These are phyloP conservation scores for Cheilosia soror DNA, from an alignment of 2,888 invertebrate genomes.

Conservation along the genomic window DNA sequence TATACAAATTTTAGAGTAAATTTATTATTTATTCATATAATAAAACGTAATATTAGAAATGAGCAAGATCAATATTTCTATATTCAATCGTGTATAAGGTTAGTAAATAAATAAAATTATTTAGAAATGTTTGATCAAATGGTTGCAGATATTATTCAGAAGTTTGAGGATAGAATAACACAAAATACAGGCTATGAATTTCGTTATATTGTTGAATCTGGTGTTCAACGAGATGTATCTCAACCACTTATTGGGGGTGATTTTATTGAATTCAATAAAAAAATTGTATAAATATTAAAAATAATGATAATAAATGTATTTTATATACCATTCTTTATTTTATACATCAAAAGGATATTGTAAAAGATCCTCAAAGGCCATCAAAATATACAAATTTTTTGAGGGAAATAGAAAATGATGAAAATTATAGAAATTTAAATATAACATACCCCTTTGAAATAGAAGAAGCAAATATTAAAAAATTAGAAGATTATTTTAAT, in stretches of 20 bases:
- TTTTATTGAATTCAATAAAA: conserved; percentile 12
- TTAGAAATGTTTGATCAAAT: conserved; percentile 23
- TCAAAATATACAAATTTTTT: conserved; percentile 19
- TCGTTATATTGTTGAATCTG: conserved; percentile 22
- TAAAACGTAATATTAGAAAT: conserved; percentile 13
- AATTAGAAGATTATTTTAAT: conserved; percentile 20
- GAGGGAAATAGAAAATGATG: conserved; percentile 21
- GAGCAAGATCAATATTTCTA: conserved; percentile 2
- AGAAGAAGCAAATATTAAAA: conserved; percentile 13
- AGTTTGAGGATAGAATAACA: conserved; percentile 25
- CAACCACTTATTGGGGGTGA: conserved; percentile 13
- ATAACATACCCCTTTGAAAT: conserved; percentile 11
- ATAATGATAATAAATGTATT: conserved; percentile 11
- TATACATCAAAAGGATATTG: not conserved
- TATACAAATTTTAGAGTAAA: not conserved
- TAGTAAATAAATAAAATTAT: conserved; percentile 27
- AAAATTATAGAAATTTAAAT: conserved; percentile 22
- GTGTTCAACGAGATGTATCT: conserved; percentile 22
- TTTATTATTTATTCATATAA: not conserved
- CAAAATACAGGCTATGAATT: conserved; percentile 16
- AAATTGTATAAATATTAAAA: conserved; percentile 19
- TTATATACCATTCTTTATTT: conserved; percentile 5
- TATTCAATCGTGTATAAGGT: conserved; percentile 14
- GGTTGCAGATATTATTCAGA: conserved; percentile 13
- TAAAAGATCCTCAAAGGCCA: conserved; percentile 14